phyloP scores from a whole-genome alignment of 2,888 invertebrate species.

The Melitaea athalia region DNA sequence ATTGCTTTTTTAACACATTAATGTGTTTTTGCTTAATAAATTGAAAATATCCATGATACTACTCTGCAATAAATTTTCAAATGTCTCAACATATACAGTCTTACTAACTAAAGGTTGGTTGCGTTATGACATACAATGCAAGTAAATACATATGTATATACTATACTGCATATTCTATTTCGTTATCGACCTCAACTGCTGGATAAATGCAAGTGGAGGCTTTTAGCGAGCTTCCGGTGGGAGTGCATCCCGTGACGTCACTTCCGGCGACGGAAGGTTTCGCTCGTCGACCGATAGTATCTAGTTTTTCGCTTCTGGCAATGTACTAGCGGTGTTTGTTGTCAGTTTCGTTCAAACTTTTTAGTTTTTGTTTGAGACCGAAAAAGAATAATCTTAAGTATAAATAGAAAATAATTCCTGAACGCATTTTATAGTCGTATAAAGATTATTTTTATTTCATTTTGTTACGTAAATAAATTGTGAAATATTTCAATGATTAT shows the following conservation, averaged over 20 bases:
- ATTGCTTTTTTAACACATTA: no score
- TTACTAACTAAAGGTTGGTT: no score
- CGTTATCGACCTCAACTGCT: constrained; percentile 39
- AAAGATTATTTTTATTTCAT: no score
- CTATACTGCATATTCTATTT: constrained; percentile 12
- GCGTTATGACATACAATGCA: not conserved
- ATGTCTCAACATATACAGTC: no score
- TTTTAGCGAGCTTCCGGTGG: constrained; percentile 69
- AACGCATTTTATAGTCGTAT: not conserved
- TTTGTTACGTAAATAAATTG: no score
- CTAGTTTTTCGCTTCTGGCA: constrained; percentile 33
- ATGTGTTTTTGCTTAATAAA: no score
- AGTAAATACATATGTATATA: not conserved
- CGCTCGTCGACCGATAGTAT: constrained; percentile 37
- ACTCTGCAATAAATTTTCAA: no score
- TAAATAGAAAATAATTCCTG: not conserved
- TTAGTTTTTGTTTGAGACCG: not conserved
- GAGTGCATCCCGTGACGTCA: constrained; percentile 66
- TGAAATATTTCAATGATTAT: no score
- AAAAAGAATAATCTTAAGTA: not conserved
- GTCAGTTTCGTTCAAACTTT: not conserved
- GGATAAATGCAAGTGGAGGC: constrained; percentile 70
- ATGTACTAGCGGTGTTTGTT: constrained; percentile 17
- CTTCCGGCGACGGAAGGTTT: constrained; percentile 49
- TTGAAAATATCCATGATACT: no score